Evolutionary conservation across 1,140 invertebrate species (phyloP).

Genomic region (Lordiphosa stackelbergi): DNA sequence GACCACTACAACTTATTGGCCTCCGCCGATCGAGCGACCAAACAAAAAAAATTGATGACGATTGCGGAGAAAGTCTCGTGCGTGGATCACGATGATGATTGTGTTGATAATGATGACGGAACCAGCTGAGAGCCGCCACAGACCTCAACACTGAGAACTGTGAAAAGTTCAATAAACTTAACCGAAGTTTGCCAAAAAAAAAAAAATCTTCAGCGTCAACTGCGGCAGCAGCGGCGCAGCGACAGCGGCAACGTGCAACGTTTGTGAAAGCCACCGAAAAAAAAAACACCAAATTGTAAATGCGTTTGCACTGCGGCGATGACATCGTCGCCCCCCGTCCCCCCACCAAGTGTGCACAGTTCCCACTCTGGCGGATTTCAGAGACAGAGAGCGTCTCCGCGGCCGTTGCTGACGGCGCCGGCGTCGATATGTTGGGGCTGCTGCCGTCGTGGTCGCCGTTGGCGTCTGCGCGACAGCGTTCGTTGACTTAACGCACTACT

Average conservation of each 20-base stretch:
- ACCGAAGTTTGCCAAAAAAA: slow-evolving; percentile 54
- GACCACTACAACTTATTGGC: too few relatives aligned
- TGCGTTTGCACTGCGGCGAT: slow-evolving; percentile 25
- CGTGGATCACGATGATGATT: slow-evolving; percentile 16
- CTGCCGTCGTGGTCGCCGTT: slow-evolving; percentile 16
- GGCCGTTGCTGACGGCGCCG: slow-evolving; percentile 5
- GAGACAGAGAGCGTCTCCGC: too few relatives aligned
- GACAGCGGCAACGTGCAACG: slow-evolving; percentile 27
- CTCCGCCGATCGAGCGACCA: too few relatives aligned
- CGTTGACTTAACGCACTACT: slow-evolving; percentile 76
- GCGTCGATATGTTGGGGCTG: slow-evolving; percentile 5
- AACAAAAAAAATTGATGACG: slow-evolving; percentile 24
- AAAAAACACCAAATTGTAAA: slow-evolving; percentile 21
- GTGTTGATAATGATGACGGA: slow-evolving; percentile 29
- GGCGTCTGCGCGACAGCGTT: slow-evolving; percentile 68
- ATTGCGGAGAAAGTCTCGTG: slow-evolving; percentile 55
- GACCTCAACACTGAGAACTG: slow-evolving; percentile 12
- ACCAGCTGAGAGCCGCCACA: slow-evolving; percentile 7
- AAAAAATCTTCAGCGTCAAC: slow-evolving; percentile 18
- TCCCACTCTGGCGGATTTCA: slow-evolving; percentile 7
- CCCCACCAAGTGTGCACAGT: slow-evolving; percentile 1
- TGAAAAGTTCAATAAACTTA: slow-evolving; percentile 60
- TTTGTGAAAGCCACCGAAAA: slow-evolving; percentile 34
- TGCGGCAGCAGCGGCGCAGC: not conserved
- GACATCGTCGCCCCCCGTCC: slow-evolving; percentile 2